Conservation (phyloP, 2,113 vertebrate genomes). For the Vicugna pacos region DNA sequence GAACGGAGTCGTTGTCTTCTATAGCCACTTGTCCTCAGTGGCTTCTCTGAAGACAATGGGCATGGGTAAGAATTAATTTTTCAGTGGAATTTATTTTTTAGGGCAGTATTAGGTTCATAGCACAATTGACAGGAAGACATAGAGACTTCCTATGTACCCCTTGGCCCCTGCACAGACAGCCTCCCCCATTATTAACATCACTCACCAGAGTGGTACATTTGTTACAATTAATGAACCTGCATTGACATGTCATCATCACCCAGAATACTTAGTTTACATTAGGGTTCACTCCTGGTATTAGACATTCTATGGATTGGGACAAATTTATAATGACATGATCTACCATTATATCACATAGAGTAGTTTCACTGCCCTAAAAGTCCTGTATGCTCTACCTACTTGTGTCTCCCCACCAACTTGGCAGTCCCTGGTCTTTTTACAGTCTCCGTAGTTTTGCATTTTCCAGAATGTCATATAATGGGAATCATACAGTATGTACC, state of each 20-base stretch:
- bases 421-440: neutral
- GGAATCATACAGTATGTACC: neutral
- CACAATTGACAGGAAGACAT: neutral
- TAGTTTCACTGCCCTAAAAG: neutral
- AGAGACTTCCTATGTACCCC: neutral
- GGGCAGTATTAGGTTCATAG: neutral
- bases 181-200: neutral
- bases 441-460: neutral
- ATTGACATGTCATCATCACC: neutral
- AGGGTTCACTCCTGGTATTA: neutral
- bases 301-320: neutral
- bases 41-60: neutral
- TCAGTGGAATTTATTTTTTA: neutral
- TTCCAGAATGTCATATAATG: neutral
- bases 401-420: neutral
- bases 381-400: neutral
- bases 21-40: neutral
- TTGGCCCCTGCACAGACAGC: neutral
- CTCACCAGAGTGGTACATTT: neutral
- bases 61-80: neutral
- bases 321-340: neutral
- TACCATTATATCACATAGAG: neutral
- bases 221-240: neutral
- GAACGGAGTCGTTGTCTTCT: neutral
- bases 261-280: neutral